Percentiles rank a stretch among this genome's conserved stretches.
These are phyloP conservation scores for Hirtodrosophila histrioides DNA, from an alignment of 2,888 invertebrate genomes.

Conservation along the genomic window DNA sequence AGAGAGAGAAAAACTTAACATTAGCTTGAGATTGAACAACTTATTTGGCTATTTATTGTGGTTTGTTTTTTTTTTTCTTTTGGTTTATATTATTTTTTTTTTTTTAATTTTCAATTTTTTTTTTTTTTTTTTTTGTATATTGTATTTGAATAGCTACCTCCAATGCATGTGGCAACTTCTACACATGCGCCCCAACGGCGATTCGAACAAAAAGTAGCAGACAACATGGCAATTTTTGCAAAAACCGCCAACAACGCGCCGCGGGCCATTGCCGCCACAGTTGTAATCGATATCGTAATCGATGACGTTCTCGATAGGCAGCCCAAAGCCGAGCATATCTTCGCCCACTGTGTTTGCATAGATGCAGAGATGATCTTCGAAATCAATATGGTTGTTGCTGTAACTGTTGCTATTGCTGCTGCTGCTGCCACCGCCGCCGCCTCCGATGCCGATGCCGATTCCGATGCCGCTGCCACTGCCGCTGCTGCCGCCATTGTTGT, in stretches of 20 bases:
- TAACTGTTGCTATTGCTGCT: conserved; percentile 36
- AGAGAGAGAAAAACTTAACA: conserved; percentile 64
- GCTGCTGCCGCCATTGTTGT: conserved; percentile 15
- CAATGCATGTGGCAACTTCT: conserved; percentile 93
- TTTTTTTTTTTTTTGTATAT: conserved; percentile 17
- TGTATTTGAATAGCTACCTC: conserved; percentile 87
- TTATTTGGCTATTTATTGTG: conserved; percentile 21
- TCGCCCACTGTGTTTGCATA: conserved; percentile 46
- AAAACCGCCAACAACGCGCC: conserved; percentile 75
- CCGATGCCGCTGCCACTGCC: conserved; percentile 7
- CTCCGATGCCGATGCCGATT: conserved; percentile 30
- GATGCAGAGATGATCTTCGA: conserved; percentile 62
- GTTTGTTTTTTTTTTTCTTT: neutral
- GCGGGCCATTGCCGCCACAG: conserved; percentile 12
- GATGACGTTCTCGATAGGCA: conserved; percentile 48
- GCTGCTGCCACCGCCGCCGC: conserved; percentile 42
- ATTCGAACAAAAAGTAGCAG: conserved; percentile 90
- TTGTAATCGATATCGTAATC: conserved; percentile 31
- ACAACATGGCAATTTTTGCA: conserved; percentile 88
- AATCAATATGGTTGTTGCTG: conserved; percentile 41
- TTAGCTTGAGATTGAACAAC: conserved; percentile 51
- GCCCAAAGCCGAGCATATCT: conserved; percentile 56
- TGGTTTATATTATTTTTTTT: conserved; percentile 12
- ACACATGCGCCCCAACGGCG: conserved; percentile 91
- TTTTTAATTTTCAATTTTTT: conserved; percentile 8